Evolutionary conservation across 2,113 vertebrate species (phyloP).

Genomic region (Odobenus rosmarus): DNA sequence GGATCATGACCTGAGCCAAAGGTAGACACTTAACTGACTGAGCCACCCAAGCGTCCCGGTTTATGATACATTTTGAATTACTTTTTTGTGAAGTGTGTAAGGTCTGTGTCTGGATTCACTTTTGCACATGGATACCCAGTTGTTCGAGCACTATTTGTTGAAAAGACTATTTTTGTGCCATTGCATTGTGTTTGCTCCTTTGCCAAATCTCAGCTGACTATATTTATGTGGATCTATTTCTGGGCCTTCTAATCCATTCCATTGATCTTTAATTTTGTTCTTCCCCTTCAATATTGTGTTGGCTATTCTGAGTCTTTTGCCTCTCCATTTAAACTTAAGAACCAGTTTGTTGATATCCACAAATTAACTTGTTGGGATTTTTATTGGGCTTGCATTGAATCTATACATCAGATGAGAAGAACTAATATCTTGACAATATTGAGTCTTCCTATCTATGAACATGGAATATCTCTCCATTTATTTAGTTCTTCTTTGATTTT

Average conservation of each 20-base stretch:
- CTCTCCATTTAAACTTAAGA: constrained; percentile 21
- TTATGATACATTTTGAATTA: not conserved
- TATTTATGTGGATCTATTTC: not conserved
- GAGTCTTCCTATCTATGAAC: not conserved
- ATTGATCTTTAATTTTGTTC: not conserved
- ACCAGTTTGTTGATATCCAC: not conserved
- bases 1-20: no score
- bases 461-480: not conserved
- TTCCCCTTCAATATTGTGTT: not conserved
- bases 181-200: constrained; percentile 8
- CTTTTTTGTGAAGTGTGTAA: not conserved
- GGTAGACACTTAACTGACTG: no score
- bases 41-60: not conserved
- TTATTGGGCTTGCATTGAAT: constrained; percentile 2
- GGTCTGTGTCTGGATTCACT: not conserved
- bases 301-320: not conserved
- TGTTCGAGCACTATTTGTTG: not conserved
- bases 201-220: not conserved
- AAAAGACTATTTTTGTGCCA: not conserved
- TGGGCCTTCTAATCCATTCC: not conserved
- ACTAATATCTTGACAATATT: constrained; percentile 14
- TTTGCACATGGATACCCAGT: not conserved
- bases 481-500: constrained; percentile 6
- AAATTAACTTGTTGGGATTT: constrained; percentile 34
- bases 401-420: not conserved